Evolutionary conservation across 1,140 invertebrate species (phyloP).

Genomic region (Trachelipus rathkii): DNA sequence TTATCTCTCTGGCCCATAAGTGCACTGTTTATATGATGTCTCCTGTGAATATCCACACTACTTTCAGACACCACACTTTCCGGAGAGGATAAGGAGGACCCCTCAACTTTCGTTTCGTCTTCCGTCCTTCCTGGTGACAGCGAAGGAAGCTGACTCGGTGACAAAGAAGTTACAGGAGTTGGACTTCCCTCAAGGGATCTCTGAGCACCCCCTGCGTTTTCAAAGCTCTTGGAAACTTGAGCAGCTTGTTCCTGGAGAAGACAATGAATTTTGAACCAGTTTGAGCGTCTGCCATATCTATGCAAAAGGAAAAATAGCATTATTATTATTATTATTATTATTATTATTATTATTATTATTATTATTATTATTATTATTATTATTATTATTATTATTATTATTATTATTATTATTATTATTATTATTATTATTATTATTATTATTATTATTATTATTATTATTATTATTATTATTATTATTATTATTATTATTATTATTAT

Average conservation of each 20-base stretch:
- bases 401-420: neutral
- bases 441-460: neutral
- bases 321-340: neutral
- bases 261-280: constrained; percentile 55
- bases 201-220: constrained; percentile 10
- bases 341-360: neutral
- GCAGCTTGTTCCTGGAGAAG: constrained; percentile 60
- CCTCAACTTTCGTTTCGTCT: constrained; percentile 39
- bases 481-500: neutral
- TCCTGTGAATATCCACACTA: constrained; percentile 38
- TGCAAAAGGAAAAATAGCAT: neutral
- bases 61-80: constrained; percentile 40
- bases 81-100: constrained; percentile 36
- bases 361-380: neutral
- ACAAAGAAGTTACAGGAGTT: constrained; percentile 13
- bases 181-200: constrained; percentile 18
- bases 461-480: neutral
- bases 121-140: constrained; percentile 36
- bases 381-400: neutral
- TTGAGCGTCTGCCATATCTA: constrained; percentile 52
- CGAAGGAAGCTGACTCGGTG: constrained; percentile 28
- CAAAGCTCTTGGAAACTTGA: constrained; percentile 33
- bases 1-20: constrained; percentile 12
- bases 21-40: constrained; percentile 13
- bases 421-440: neutral